Evolutionary conservation across 2,797 vertebrate genomes (phyloP), one percentile per base, ranked within the genome.

Genomic region (Pseudomugil tenellus): DNA sequence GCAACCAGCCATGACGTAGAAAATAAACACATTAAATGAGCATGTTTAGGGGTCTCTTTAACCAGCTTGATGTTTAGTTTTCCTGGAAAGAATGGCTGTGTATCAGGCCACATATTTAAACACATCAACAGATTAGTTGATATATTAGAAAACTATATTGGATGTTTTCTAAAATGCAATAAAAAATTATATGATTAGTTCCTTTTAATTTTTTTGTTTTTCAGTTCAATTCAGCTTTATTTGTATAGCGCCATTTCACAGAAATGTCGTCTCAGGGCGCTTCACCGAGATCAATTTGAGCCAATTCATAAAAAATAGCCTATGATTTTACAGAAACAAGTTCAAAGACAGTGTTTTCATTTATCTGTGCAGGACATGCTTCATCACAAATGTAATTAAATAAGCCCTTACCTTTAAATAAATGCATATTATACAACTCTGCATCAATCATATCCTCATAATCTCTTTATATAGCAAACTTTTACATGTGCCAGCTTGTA

Each of bases 1-100:
- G 63, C 81, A 81, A 23, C 69, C 71, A 74, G 70, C 73, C 84
- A 16, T 77, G 79, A 77, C 79, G 53, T 48, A 8, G 37, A 83
- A 90, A 83, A 91, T 41, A 89, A 81, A 86, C 73, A 77, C 1
- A 8, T 67, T 6, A 66, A 21, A 63, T 52, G 54, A 29, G 67
- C 80, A 77, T 7, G 66, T 51, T 72, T 12, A 13, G 52, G 39
- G 82, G 77, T 88, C 77, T 84, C 65, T 61, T 68, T 71, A n/a
- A 58, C 35, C 59, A 66, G 67, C 70, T 72, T 29, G 39, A 12
- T 8, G 13, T 49, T 35, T 32, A 2, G 53, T 65, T 61, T 52
- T 4, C 11, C 21, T 1, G 19, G 25, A 63, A 31, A 34, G 9
- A n/a, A n/a, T 35, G 35, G 35, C 26, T 58, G 43, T 14, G 41